Evolutionary conservation across 2,113 vertebrate species (phyloP).

Genomic region (Corydoras sp.): DNA sequence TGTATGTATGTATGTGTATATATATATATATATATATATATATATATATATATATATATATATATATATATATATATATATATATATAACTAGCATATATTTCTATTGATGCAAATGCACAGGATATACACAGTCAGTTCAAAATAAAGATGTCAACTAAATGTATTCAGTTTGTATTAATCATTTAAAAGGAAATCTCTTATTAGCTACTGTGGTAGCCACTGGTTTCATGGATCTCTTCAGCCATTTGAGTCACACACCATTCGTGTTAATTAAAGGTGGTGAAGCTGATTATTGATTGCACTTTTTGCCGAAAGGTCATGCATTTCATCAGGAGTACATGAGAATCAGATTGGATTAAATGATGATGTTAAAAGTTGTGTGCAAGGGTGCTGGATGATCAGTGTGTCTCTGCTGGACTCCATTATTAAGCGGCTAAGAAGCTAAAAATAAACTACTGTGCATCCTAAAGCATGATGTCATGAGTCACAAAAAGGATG

Average conservation of each 20-base stretch:
- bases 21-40: too few species aligned
- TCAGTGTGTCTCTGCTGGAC: constrained; percentile 45
- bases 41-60: too few species aligned
- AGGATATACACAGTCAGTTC: too few species aligned
- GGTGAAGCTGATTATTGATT: constrained; percentile 63
- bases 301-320: constrained; percentile 64
- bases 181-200: too few species aligned
- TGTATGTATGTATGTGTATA: too few species aligned
- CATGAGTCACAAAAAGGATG: constrained; percentile 22
- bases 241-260: constrained; percentile 49
- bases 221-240: too few species aligned
- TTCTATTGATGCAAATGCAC: too few species aligned
- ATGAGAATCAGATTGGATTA: constrained; percentile 48
- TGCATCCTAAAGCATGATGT: constrained; percentile 32
- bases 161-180: too few species aligned
- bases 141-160: too few species aligned
- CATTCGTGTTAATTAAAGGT: constrained; percentile 58
- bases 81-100: too few species aligned
- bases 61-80: too few species aligned
- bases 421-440: constrained; percentile 41
- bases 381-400: constrained; percentile 34
- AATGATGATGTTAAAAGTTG: constrained; percentile 49
- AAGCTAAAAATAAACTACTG: constrained; percentile 45
- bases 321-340: constrained; percentile 57
- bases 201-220: too few species aligned